phyloP scores from a whole-genome alignment of 1,140 invertebrate species.

The Ericerus pela region DNA sequence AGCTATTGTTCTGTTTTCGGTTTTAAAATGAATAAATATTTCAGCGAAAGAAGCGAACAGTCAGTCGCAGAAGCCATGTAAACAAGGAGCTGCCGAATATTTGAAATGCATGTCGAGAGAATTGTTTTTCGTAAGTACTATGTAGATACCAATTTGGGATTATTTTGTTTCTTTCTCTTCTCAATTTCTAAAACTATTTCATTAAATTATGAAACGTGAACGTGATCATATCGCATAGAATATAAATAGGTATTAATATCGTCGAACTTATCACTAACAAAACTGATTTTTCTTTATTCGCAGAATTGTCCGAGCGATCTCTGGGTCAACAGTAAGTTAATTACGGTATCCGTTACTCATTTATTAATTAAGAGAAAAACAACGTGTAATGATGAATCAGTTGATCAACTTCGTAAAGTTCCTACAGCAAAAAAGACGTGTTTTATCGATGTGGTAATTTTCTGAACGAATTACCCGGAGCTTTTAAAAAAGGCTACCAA shows the following conservation, averaged over 20 bases:
- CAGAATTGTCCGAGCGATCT: conserved; percentile 13
- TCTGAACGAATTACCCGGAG: too few relatives aligned
- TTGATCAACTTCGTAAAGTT: too few relatives aligned
- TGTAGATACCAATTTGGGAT: too few relatives aligned
- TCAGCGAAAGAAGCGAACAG: conserved; percentile 5
- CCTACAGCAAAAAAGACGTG: too few relatives aligned
- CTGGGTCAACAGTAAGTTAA: conserved; percentile 16
- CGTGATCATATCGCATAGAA: background rate
- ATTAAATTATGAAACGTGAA: background rate
- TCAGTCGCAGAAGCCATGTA: conserved; percentile 1
- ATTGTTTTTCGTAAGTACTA: conserved; percentile 4
- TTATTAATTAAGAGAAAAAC: too few relatives aligned
- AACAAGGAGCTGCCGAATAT: background rate
- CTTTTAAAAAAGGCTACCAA: too few relatives aligned
- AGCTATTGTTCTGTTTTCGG: too few relatives aligned
- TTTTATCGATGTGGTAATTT: too few relatives aligned
- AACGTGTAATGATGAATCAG: too few relatives aligned
- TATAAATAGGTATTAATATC: too few relatives aligned
- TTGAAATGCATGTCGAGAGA: background rate
- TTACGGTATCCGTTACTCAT: background rate
- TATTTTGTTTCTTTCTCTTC: too few relatives aligned
- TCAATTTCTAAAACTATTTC: background rate
- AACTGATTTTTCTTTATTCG: conserved; percentile 3
- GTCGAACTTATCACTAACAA: background rate
- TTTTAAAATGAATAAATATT: too few relatives aligned